Conservation (phyloP, 23 tunicate species). For the Ascidia mentula region DNA sequence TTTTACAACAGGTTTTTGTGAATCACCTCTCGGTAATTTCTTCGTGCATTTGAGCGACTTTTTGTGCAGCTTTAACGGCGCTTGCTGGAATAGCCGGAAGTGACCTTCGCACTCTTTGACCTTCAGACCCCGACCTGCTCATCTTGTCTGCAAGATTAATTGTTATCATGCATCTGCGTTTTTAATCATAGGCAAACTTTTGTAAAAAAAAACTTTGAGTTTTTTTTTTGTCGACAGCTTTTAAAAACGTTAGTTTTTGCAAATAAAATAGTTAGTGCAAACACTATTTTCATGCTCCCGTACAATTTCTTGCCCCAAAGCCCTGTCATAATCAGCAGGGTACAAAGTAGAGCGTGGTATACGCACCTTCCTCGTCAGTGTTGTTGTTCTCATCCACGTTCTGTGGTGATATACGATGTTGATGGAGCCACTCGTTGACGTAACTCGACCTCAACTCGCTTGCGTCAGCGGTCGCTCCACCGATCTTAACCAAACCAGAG, state of each 20-base stretch:
- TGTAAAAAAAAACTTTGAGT: too few relatives aligned
- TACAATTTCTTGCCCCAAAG: too few relatives aligned
- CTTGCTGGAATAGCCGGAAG: constrained; percentile 49
- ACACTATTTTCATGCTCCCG: not conserved
- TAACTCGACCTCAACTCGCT: constrained; percentile 51
- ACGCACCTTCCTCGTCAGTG: constrained; percentile 5
- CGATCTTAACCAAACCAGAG: constrained; percentile 32
- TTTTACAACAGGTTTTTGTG: too few relatives aligned
- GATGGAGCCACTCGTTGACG: constrained; percentile 82
- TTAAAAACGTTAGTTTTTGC: not conserved
- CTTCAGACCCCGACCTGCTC: constrained; percentile 65
- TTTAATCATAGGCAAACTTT: not conserved
- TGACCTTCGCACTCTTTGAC: constrained; percentile 60
- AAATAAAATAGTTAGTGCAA: not conserved
- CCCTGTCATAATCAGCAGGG: not conserved
- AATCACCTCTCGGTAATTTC: not conserved
- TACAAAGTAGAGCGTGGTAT: not conserved
- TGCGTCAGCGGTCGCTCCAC: constrained; percentile 40
- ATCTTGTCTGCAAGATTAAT: constrained; percentile 34
- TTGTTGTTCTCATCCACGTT: constrained; percentile 23
- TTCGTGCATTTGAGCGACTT: not conserved
- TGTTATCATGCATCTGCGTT: too few relatives aligned
- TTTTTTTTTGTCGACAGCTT: not conserved
- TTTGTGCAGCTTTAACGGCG: constrained; percentile 14
- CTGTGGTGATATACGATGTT: constrained; percentile 49